These are phyloP conservation scores for Sapayoa aenigma DNA, from an alignment of 2,113 vertebrate genomes.

Conservation along the genomic window DNA sequence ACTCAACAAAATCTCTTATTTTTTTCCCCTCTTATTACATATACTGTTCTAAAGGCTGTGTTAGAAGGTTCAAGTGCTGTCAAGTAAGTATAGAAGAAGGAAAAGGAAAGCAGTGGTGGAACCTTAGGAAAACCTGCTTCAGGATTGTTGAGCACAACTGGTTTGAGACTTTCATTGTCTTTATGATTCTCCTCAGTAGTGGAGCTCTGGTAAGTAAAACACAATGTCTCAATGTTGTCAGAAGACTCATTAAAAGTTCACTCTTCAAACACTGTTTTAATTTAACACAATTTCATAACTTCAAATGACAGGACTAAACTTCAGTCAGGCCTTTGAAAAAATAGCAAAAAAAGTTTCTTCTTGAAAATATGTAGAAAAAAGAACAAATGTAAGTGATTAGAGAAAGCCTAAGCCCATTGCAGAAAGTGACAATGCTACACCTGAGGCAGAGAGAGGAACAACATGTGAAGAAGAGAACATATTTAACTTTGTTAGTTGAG, in stretches of 20 bases:
- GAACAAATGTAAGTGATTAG: not conserved
- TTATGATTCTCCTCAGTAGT: constrained; percentile 98
- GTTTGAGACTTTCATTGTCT: constrained; percentile 98
- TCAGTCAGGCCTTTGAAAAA: not conserved
- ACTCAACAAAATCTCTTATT: not conserved
- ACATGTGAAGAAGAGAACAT: not conserved
- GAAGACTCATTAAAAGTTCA: not conserved
- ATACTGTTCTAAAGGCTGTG: constrained; percentile 75
- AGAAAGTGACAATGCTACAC: not conserved
- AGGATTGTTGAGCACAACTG: constrained; percentile 96
- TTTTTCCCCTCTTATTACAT: not conserved
- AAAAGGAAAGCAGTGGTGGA: constrained; percentile 93
- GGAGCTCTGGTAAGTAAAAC: constrained; percentile 88
- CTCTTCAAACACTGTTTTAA: not conserved
- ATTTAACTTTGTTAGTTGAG: not conserved
- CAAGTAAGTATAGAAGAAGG: constrained; percentile 90
- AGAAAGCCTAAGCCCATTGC: not conserved
- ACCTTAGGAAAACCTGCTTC: constrained; percentile 90
- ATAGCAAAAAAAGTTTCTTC: not conserved
- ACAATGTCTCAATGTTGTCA: not conserved
- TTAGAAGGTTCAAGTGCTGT: constrained; percentile 85
- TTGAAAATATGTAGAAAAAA: not conserved
- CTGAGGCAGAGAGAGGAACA: not conserved
- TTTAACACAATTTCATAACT: not conserved
- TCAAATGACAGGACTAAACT: not conserved